These are phyloP conservation scores for Autographa pulchrina DNA, from an alignment of 2,888 invertebrate species.

Conservation along the genomic window DNA sequence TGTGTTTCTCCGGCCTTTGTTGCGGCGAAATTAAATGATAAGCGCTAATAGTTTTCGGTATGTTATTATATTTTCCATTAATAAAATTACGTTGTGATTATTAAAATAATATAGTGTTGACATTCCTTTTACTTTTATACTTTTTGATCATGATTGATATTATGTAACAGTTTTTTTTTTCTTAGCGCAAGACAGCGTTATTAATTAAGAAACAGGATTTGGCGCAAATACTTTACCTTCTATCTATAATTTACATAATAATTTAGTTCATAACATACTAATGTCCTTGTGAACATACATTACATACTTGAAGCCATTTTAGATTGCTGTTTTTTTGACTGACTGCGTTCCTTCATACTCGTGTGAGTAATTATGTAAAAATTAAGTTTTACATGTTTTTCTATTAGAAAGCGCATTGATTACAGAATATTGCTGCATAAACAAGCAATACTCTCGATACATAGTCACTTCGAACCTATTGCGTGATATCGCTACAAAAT, in stretches of 20 bases:
- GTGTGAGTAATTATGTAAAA: too few relatives aligned
- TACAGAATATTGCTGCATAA: background rate
- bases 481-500: background rate
- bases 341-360: too few relatives aligned
- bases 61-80: constrained; percentile 1
- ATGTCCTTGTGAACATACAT: too few relatives aligned
- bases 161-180: background rate
- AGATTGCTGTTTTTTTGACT: too few relatives aligned
- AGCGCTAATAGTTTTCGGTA: constrained; percentile 4
- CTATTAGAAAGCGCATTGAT: background rate
- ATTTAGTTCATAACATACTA: too few relatives aligned
- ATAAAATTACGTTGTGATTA: background rate
- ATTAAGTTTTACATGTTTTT: too few relatives aligned
- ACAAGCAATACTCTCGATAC: background rate
- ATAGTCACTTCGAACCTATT: background rate
- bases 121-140: background rate
- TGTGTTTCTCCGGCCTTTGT: constrained; percentile 27
- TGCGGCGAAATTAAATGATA: constrained; percentile 3
- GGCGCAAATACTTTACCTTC: background rate
- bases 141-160: background rate
- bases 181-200: background rate
- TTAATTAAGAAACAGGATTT: background rate
- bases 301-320: too few relatives aligned
- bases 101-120: background rate
- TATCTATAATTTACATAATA: too few relatives aligned